These are phyloP conservation scores for Cantharis nigra DNA, from an alignment of 2,888 invertebrate species.

Conservation along the genomic window DNA sequence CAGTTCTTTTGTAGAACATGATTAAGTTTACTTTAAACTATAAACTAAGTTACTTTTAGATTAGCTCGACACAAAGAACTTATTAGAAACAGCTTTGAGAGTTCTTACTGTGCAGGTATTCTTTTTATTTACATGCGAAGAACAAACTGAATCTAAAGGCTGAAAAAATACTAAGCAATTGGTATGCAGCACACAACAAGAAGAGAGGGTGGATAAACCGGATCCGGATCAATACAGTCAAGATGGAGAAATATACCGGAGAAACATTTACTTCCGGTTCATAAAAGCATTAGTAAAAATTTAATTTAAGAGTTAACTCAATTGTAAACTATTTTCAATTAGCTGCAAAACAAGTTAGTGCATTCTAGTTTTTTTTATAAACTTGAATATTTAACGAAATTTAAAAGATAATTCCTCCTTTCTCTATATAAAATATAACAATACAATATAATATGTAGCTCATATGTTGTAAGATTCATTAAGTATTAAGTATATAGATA, in stretches of 20 bases:
- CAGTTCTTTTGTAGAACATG: background rate
- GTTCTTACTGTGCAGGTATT: conserved; percentile 52
- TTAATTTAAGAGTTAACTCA: background rate
- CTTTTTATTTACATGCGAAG: conserved; percentile 45
- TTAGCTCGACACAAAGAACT: conserved; percentile 25
- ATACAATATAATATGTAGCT: background rate
- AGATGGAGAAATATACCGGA: conserved; percentile 55
- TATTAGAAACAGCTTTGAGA: conserved; percentile 52
- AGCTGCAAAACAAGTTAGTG: background rate
- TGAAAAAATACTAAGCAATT: conserved; percentile 64
- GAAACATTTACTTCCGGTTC: conserved; percentile 49
- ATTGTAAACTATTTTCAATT: background rate
- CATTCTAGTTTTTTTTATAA: background rate
- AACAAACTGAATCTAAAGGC: conserved; percentile 27
- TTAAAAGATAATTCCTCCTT: background rate
- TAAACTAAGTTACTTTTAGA: background rate
- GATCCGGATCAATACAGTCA: conserved; percentile 57
- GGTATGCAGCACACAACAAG: conserved; percentile 66
- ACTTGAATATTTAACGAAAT: background rate
- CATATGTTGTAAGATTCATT: background rate
- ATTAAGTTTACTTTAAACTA: background rate
- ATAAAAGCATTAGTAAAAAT: conserved; percentile 6
- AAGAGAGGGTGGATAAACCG: conserved; percentile 55
- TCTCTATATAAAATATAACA: background rate
- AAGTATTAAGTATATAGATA: background rate